phyloP scores from a whole-genome alignment of 2,888 invertebrate species.

The Ophion costatus region DNA sequence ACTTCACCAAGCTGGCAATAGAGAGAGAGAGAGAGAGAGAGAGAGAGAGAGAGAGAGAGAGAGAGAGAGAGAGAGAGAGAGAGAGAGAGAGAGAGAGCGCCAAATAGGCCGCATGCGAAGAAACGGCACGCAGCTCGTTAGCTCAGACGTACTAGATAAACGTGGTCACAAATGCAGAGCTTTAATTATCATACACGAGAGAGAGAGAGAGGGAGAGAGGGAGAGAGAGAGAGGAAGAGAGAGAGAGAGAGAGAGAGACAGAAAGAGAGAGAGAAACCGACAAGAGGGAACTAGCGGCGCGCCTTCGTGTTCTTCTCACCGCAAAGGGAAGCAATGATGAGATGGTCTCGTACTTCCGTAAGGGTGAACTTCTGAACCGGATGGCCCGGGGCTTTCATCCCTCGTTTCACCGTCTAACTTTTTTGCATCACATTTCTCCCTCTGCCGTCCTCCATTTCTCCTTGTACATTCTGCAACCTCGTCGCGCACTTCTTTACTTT shows the following conservation, averaged over 20 bases:
- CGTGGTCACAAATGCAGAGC: conserved; percentile 72
- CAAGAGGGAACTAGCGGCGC: not conserved
- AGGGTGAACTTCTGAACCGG: conserved; percentile 27
- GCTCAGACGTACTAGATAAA: conserved; percentile 65
- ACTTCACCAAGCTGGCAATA: not conserved
- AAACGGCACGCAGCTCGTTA: conserved; percentile 70
- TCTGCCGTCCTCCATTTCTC: not conserved
- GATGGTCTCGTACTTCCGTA: conserved; percentile 6
- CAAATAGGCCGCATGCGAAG: conserved; percentile 39
- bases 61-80: not conserved
- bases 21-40: not conserved
- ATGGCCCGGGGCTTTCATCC: conserved; percentile 1
- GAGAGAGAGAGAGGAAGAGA: too few relatives aligned
- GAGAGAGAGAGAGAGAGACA: not conserved
- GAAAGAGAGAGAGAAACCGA: not conserved
- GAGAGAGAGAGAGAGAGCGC: not conserved
- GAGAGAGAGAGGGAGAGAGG: not conserved
- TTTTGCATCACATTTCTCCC: conserved; percentile 37
- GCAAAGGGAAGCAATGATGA: conserved; percentile 24
- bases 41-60: not conserved
- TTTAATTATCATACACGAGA: conserved; percentile 71
- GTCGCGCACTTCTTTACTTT: not conserved
- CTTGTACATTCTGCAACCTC: not conserved
- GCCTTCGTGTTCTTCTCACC: conserved; percentile 38
- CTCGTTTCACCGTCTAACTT: conserved; percentile 47